Percentiles rank a stretch among this genome's conserved stretches.
These are phyloP conservation scores for Caenorhabditis sinica DNA, from an alignment of 2,888 invertebrate genomes.

Conservation along the genomic window DNA sequence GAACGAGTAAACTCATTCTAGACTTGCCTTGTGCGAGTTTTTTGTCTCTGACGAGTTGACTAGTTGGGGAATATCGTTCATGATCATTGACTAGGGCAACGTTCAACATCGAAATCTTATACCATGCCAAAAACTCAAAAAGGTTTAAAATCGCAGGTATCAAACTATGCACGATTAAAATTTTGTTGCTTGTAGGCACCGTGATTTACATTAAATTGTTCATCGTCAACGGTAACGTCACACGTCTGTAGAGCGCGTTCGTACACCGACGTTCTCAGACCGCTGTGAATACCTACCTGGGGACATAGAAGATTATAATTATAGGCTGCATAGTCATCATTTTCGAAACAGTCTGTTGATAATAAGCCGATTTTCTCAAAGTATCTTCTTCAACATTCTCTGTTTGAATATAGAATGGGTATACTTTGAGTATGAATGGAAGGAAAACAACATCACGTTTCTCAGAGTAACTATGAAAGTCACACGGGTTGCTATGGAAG, in stretches of 20 bases:
- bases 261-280: too few species aligned
- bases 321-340: background rate
- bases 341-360: background rate
- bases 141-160: too few species aligned
- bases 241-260: too few species aligned
- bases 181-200: too few species aligned
- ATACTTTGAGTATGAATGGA: background rate
- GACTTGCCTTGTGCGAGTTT: slow-evolving; percentile 23
- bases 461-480: too few species aligned
- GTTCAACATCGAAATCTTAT: too few species aligned
- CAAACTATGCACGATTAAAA: too few species aligned
- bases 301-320: background rate
- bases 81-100: background rate
- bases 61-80: background rate
- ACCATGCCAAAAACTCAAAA: too few species aligned
- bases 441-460: too few species aligned
- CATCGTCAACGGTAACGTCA: too few species aligned
- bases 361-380: background rate
- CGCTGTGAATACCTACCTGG: too few species aligned
- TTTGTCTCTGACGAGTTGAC: background rate
- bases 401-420: background rate
- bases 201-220: background rate
- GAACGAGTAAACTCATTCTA: slow-evolving; percentile 32
- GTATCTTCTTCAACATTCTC: background rate
- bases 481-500: too few species aligned